Percentiles rank a stretch among this genome's conserved stretches.
Conservation (phyloP, 2,797 vertebrate species). For the Lindbergichthys nudifrons region DNA sequence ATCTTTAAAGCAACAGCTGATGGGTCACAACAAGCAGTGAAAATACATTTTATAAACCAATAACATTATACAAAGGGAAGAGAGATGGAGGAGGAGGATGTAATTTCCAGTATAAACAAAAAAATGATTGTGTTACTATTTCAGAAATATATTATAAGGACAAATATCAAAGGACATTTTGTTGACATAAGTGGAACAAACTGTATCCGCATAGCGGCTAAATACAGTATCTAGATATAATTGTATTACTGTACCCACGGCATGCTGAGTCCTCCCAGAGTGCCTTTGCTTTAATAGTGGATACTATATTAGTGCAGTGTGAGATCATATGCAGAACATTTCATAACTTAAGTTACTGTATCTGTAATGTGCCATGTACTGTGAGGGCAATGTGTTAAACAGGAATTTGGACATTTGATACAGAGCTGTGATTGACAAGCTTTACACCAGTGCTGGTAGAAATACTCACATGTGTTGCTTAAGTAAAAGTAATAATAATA, state of each 20-base stretch:
- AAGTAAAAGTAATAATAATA: too few relatives aligned
- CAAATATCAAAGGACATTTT: constrained; percentile 44
- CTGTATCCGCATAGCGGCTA: constrained; percentile 20
- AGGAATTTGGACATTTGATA: constrained; percentile 13
- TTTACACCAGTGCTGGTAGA: background rate
- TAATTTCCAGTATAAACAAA: constrained; percentile 37
- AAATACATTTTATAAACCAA: constrained; percentile 25
- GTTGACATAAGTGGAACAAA: constrained; percentile 44
- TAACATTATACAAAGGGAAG: constrained; percentile 28
- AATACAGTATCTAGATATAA: constrained; percentile 36
- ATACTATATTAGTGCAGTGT: constrained; percentile 28
- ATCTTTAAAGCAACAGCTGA: constrained; percentile 22
- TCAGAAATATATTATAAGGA: constrained; percentile 41
- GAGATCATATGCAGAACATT: background rate
- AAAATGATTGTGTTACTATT: constrained; percentile 67
- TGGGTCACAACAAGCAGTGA: constrained; percentile 16
- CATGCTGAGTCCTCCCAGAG: constrained; percentile 21
- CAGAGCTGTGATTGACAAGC: constrained; percentile 36
- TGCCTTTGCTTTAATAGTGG: background rate
- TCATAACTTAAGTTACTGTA: background rate
- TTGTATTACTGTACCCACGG: constrained; percentile 34
- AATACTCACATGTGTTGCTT: too few relatives aligned
- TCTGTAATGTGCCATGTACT: background rate
- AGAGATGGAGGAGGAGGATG: constrained; percentile 11
- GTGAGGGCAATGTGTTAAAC: constrained; percentile 1